Evolutionary conservation across 2,888 invertebrate species (phyloP).

Genomic region (Sarcophaga carnaria): DNA sequence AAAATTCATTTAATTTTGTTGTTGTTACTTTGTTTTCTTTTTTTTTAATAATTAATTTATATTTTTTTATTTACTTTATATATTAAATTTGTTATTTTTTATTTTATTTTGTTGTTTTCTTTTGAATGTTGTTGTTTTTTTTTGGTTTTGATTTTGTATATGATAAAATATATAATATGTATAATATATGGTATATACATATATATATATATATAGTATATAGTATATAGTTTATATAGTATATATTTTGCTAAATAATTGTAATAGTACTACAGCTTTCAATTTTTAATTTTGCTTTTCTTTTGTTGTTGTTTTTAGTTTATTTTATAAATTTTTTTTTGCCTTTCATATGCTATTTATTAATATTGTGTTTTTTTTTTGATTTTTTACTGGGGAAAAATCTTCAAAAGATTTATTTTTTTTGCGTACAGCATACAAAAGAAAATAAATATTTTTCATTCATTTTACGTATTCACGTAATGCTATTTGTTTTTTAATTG

Average conservation of each 20-base stretch:
- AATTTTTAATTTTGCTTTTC: slow-evolving; percentile 45
- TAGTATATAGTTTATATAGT: slow-evolving; percentile 60
- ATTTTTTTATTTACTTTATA: slow-evolving; percentile 19
- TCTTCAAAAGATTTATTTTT: neutral
- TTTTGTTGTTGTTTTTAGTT: slow-evolving; percentile 32
- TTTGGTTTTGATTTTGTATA: slow-evolving; percentile 50
- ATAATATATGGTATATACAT: slow-evolving; percentile 19
- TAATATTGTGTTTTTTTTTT: neutral
- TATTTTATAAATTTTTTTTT: slow-evolving; percentile 36
- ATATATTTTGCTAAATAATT: slow-evolving; percentile 71
- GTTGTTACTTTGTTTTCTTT: neutral
- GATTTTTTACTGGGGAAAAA: slow-evolving; percentile 16
- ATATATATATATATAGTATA: slow-evolving; percentile 11
- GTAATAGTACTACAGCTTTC: slow-evolving; percentile 69
- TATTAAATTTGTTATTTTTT: slow-evolving; percentile 35
- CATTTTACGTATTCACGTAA: slow-evolving; percentile 4
- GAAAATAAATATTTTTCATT: neutral
- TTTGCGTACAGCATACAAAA: no score
- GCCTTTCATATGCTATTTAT: slow-evolving; percentile 18
- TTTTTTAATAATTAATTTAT: no score
- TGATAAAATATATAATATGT: slow-evolving; percentile 65
- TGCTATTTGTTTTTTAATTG: neutral
- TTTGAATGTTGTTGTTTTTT: slow-evolving; percentile 53
- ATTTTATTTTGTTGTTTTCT: slow-evolving; percentile 66
- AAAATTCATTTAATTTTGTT: slow-evolving; percentile 62